Evolutionary conservation across 1,140 invertebrate species (phyloP).

Genomic region (Drosophila insularis): DNA sequence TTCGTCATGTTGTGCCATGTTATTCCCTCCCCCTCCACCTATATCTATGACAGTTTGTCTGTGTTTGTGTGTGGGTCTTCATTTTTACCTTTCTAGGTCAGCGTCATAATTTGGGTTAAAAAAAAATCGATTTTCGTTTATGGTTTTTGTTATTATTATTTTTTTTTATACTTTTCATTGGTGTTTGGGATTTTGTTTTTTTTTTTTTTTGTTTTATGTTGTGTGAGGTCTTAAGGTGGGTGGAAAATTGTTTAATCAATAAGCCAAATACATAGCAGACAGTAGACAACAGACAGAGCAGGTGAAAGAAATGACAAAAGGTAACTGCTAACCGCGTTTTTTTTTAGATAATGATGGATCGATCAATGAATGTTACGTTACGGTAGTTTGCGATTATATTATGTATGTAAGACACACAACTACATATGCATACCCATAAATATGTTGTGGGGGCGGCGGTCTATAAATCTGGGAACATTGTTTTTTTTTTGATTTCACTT

Average conservation of each 20-base stretch:
- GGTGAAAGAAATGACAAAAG: slow-evolving; percentile 29
- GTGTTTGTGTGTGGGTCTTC: slow-evolving; percentile 34
- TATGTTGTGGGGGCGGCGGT: background rate
- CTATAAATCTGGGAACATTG: background rate
- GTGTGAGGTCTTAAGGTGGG: slow-evolving; percentile 45
- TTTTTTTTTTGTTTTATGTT: slow-evolving; percentile 47
- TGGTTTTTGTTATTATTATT: slow-evolving; percentile 29
- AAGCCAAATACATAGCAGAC: slow-evolving; percentile 17
- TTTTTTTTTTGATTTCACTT: background rate
- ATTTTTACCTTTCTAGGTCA: slow-evolving; percentile 42
- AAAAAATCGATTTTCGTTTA: slow-evolving; percentile 58
- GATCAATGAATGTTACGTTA: slow-evolving; percentile 10
- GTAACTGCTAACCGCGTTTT: slow-evolving; percentile 7
- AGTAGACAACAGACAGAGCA: slow-evolving; percentile 28
- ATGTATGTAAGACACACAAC: no score
- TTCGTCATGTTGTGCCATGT: slow-evolving; percentile 14
- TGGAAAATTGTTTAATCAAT: slow-evolving; percentile 58
- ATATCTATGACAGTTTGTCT: background rate
- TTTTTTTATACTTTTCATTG: slow-evolving; percentile 26
- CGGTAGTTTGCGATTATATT: slow-evolving; percentile 7
- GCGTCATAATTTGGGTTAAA: slow-evolving; percentile 56
- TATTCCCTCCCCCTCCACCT: background rate
- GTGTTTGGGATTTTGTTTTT: slow-evolving; percentile 11
- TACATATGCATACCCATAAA: no score
- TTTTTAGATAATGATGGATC: slow-evolving; percentile 8